A percentile compares a stretch with the other conserved stretches of the same genome.
Conservation (phyloP, 1,140 invertebrate genomes). For the Drosophila ogumai region DNA sequence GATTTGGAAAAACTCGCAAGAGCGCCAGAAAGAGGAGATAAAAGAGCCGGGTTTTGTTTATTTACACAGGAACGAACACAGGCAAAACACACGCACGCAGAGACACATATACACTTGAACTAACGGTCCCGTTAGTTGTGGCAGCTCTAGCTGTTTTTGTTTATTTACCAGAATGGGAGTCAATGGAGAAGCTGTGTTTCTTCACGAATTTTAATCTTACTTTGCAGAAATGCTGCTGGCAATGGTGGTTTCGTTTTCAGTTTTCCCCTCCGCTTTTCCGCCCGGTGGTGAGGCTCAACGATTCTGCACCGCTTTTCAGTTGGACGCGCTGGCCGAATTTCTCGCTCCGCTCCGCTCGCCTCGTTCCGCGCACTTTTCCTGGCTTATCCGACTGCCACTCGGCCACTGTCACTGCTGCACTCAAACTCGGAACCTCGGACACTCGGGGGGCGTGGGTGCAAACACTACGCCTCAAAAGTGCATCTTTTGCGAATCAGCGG, state of each 20-base stretch:
- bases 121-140: constrained; percentile 28
- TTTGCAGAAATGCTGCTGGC: constrained; percentile 9
- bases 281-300: constrained; percentile 14
- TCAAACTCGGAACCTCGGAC: constrained; percentile 23
- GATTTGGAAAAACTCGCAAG: constrained; percentile 9
- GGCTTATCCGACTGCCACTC: constrained; percentile 29
- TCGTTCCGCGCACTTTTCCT: constrained; percentile 33
- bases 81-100: constrained; percentile 1
- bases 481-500: constrained; percentile 45
- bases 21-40: not conserved
- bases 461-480: constrained; percentile 44
- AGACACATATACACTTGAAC: constrained; percentile 11
- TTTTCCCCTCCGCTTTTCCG: constrained; percentile 27
- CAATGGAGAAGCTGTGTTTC: not conserved
- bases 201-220: constrained; percentile 10
- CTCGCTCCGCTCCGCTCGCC: constrained; percentile 16
- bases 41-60: constrained; percentile 47
- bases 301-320: constrained; percentile 16
- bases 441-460: constrained; percentile 39
- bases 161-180: constrained; percentile 5
- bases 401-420: constrained; percentile 21
- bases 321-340: constrained; percentile 26
- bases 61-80: constrained; percentile 30
- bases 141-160: constrained; percentile 24
- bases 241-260: constrained; percentile 22